Evolutionary conservation across 2,888 invertebrate genomes (phyloP).

Genomic region (Ypsolopha sequella): DNA sequence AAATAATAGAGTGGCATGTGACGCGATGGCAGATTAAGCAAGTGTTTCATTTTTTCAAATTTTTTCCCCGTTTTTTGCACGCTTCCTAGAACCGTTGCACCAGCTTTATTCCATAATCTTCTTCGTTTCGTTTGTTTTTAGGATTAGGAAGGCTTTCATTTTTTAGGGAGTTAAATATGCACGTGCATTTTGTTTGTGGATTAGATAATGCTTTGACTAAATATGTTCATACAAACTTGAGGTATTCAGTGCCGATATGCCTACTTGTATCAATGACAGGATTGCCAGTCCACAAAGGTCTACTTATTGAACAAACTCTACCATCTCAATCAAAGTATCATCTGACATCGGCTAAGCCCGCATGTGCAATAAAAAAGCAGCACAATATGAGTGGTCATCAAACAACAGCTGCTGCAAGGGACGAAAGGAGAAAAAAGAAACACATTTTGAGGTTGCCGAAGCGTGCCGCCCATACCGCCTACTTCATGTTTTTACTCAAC

Average conservation of each 20-base stretch:
- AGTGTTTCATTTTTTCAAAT: conserved; percentile 36
- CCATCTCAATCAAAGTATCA: conserved; percentile 40
- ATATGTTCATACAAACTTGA: conserved; percentile 1
- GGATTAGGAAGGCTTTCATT: conserved; percentile 33
- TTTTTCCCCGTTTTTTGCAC: conserved; percentile 1
- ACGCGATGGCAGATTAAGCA: conserved; percentile 56
- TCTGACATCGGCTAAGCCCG: conserved; percentile 28
- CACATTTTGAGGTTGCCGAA: conserved; percentile 39
- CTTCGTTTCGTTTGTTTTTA: conserved; percentile 34
- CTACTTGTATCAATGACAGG: background rate
- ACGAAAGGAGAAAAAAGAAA: conserved; percentile 27
- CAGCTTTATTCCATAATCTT: conserved; percentile 24
- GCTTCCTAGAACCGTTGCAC: conserved; percentile 38
- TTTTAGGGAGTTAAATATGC: conserved; percentile 16
- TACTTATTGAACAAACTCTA: background rate
- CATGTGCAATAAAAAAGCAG: conserved; percentile 20
- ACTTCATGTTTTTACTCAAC: conserved; percentile 31
- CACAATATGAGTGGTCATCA: conserved; percentile 58
- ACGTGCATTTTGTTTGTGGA: background rate
- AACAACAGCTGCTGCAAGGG: conserved; percentile 48
- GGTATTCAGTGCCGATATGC: background rate
- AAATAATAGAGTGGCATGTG: conserved; percentile 49
- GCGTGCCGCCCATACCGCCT: conserved; percentile 61
- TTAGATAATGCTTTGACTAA: conserved; percentile 8
- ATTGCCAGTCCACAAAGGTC: background rate